Evolutionary conservation across 2,888 invertebrate species (phyloP).

Genomic region (Sipunculus nudus): DNA sequence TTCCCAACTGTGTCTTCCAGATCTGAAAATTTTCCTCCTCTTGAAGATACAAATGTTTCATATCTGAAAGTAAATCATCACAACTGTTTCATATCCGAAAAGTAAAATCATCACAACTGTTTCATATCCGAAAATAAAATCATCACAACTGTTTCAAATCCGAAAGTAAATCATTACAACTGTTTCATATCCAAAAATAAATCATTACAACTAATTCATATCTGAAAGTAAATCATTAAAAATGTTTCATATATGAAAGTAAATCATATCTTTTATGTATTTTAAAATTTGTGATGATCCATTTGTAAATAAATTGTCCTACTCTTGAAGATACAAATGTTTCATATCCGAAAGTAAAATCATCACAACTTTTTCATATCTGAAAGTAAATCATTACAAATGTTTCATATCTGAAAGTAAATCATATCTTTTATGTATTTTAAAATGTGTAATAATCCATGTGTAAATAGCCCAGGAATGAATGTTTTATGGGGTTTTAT

Average conservation of each 20-base stretch:
- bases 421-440: background rate
- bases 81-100: no score
- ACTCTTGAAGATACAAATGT: conserved; percentile 48
- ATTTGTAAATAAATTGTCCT: conserved; percentile 37
- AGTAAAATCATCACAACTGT: no score
- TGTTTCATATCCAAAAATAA: no score
- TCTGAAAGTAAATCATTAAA: no score
- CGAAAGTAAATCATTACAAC: no score
- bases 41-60: conserved; percentile 50
- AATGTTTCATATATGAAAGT: conserved; percentile 19
- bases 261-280: background rate
- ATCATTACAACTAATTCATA: no score
- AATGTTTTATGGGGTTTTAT: background rate
- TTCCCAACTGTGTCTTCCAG: conserved; percentile 36
- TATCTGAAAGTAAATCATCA: conserved; percentile 53
- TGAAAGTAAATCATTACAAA: no score
- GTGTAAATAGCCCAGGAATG: background rate
- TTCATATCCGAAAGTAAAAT: no score
- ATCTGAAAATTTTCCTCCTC: conserved; percentile 48
- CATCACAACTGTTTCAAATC: no score
- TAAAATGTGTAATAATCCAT: background rate
- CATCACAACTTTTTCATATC: no score
- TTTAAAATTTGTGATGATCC: background rate
- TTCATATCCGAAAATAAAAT: no score
- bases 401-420: conserved; percentile 19